Base-by-base conservation (phyloP, 92 coral and sea anemone species). In the Palythoa caribaeorum region DNA sequence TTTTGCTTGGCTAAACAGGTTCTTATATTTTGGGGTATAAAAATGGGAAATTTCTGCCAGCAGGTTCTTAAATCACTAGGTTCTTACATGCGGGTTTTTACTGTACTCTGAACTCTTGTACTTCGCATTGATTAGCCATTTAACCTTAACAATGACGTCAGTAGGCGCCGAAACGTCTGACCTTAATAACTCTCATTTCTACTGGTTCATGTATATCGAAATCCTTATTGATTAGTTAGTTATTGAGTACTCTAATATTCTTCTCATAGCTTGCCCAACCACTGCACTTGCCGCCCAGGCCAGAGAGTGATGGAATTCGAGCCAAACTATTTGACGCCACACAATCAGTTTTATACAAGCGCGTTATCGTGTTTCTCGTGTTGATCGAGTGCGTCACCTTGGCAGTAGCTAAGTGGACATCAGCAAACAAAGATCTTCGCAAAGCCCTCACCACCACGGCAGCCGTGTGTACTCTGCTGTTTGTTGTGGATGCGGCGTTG, bases 251-350 rank as follows among this genome's bases (percentile, higher is more conserved):
- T 70, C n/a, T 35, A 37, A 37, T 28, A 28, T 35, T 70, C 39
- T 36, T 8, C 47, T 70, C 48, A 8, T 90, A 94, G 55, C 94
- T 97, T 17, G 97, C 99, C 21, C 99, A 97, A 71, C 99, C 99
- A n/a, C 94, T 97, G 20, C 99, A 97, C 84, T 90, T 97, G 65
- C 98, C 99, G 1, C 97, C 95, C 21, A 93, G 99, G 68, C 99
- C 99, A 2, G 98, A 96, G 60, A 94, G 87, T 44, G 94, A 91
- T 19, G 97, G 98, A 7, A 83, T 95, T 4, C 93, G 94, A 60
- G 88, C 98, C 39, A 89, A 78, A 10, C 86, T 97, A 16, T 97
- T 94, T 65, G 99, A 97, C 86, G 72, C 94, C 50, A 90, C 94
- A 38, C 99, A 97, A 76, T 97, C 99, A 1, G 83, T 83, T 44